phyloP scores from a whole-genome alignment of 2,888 invertebrate genomes.

The Hemithea aestivaria region DNA sequence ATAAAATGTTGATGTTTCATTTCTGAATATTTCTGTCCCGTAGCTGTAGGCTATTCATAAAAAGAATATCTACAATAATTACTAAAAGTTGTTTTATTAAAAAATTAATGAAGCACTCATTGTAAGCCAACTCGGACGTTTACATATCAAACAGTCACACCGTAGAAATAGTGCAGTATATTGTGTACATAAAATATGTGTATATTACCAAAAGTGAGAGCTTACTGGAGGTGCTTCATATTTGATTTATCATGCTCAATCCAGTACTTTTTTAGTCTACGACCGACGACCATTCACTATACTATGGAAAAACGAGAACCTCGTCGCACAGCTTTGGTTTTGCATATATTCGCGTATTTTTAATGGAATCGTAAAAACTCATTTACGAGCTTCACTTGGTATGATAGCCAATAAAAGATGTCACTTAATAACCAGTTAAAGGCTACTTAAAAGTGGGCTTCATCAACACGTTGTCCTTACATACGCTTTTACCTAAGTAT shows the following conservation, averaged over 20 bases:
- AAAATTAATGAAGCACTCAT: no score
- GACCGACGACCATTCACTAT: no score
- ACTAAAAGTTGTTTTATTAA: no score
- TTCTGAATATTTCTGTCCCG: conserved; percentile 22
- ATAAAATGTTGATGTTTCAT: conserved; percentile 35
- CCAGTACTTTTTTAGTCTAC: no score
- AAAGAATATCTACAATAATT: no score
- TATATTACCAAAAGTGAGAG: no score
- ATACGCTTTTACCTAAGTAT: not conserved
- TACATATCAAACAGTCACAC: no score
- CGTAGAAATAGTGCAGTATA: no score
- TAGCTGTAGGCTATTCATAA: conserved; percentile 26
- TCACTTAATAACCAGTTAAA: conserved; percentile 12
- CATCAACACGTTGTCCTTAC: conserved; percentile 4
- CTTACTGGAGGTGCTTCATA: no score
- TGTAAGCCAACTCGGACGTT: no score
- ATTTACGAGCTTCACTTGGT: conserved; percentile 22
- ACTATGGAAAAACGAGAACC: conserved; percentile 29
- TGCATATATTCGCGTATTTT: conserved; percentile 31
- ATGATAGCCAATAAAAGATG: conserved; percentile 1
- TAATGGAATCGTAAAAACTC: conserved; percentile 34
- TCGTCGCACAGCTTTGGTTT: conserved; percentile 26
- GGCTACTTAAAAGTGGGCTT: conserved; percentile 6
- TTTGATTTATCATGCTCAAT: no score
- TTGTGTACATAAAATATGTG: no score